These are phyloP conservation scores for Chroicocephalus ridibundus DNA, from an alignment of 2,113 vertebrate species.

Conservation along the genomic window DNA sequence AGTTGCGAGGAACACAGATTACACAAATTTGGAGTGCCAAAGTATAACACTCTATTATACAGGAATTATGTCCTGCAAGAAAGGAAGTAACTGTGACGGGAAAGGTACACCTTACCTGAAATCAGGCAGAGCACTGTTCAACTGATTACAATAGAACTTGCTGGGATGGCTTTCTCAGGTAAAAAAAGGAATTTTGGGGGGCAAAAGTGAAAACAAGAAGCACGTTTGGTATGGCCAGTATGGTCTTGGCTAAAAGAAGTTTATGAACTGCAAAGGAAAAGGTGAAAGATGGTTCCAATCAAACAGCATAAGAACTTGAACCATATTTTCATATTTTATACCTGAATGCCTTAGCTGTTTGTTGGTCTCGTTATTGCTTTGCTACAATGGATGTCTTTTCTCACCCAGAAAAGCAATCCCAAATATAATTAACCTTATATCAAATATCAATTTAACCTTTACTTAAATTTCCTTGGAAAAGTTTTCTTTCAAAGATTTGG, in stretches of 20 bases:
- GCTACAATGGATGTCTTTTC: neutral
- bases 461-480: neutral
- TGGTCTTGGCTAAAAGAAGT: neutral
- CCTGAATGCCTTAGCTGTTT: neutral
- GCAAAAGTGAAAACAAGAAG: neutral
- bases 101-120: neutral
- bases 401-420: neutral
- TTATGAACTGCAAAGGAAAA: neutral
- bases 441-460: neutral
- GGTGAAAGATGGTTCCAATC: neutral
- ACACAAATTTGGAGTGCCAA: neutral
- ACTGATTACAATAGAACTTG: neutral
- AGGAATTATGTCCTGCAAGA: neutral
- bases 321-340: neutral
- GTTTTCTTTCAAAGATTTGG: neutral
- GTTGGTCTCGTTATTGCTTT: neutral
- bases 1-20: neutral
- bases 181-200: accelerated
- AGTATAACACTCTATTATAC: neutral
- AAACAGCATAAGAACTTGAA: neutral
- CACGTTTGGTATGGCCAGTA: neutral
- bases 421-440: neutral
- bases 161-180: neutral
- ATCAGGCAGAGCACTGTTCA: neutral
- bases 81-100: neutral